Evolutionary conservation across 2,113 vertebrate species (phyloP), one percentile per base, ranked within the genome.

Genomic region (Cyprinodon variegatus): DNA sequence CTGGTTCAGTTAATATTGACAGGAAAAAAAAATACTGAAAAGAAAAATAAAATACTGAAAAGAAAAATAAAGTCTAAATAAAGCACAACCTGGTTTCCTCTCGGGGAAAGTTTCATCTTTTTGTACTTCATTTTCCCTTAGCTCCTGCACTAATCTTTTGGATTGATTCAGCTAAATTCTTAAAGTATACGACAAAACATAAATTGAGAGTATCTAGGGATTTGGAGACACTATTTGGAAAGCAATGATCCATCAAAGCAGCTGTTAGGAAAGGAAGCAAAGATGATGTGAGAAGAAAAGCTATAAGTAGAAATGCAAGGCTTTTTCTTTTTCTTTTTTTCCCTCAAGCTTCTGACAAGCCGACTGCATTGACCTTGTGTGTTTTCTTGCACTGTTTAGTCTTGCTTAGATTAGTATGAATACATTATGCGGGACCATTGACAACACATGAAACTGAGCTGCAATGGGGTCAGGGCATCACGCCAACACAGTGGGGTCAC

Each of bases 201-300:
- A 82, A 90, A 88, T 78, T 84, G 72, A 83, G 62, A 83, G 84
- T 78, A 86, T 89, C 91, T 76, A 86, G 91, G 86, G 88, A 90
- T 90, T 91, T 87, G 83, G 81, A 81, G 83, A 76, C 81, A 86
- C 92, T 89, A 91, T 91, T 92, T 91, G 69, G 83, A 79, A 90
- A 85, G 89, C 83, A 92, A 88, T 88, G 87, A 92, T 89, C 88
- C 78, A 90, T 91, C 85, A 93, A 86, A 92, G 84, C 86, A 91
- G 87, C 85, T 91, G 77, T 84, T 86, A n/a, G 69, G 77, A 76
- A 86, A 84, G 77, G 76, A 92, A 83, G 61, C 65, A 80, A 78
- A 71, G 78, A 87, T 82, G 80, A 78, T 79, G 83, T 83, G 85
- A 84, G 72, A 84, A 68, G 89, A 72, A 79, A 76, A 83, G 83